These are phyloP conservation scores for Rhynchopsitta pachyrhyncha DNA, from an alignment of 2,113 vertebrate genomes.

Conservation along the genomic window DNA sequence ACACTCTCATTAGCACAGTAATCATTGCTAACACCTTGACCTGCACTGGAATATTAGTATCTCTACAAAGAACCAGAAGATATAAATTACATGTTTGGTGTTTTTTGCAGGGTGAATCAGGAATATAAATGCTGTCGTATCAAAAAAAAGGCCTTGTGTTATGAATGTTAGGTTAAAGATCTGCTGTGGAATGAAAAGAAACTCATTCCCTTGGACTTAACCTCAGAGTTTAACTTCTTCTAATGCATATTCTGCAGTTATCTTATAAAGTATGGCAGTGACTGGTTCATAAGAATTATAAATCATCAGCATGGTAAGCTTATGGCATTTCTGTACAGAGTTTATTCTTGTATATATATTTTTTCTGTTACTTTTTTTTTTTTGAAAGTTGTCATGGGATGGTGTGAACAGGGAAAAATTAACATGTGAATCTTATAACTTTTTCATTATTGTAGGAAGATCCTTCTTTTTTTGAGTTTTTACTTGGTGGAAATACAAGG, in stretches of 20 bases:
- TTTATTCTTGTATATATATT: background rate
- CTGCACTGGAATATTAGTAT: background rate
- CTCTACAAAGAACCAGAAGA: background rate
- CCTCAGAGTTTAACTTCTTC: background rate
- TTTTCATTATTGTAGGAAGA: background rate
- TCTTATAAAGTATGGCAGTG: background rate
- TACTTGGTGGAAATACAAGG: background rate
- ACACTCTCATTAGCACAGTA: background rate
- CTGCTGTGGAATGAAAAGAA: background rate
- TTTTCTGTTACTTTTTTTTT: background rate
- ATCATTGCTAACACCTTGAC: background rate
- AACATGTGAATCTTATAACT: too few species aligned
- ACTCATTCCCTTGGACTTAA: background rate
- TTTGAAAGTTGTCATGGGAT: background rate
- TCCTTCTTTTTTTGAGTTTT: background rate
- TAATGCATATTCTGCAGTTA: background rate
- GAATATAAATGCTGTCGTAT: rapidly evolving
- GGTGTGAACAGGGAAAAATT: background rate
- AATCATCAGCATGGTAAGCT: rapidly evolving
- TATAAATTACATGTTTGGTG: background rate
- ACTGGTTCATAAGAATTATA: background rate
- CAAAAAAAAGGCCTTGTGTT: background rate
- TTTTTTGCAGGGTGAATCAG: background rate
- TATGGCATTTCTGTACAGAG: background rate
- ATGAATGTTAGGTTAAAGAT: background rate